Percentiles rank a stretch among this genome's conserved stretches.
phyloP scores from a whole-genome alignment of 2,113 vertebrate species.

The Petromus typicus region DNA sequence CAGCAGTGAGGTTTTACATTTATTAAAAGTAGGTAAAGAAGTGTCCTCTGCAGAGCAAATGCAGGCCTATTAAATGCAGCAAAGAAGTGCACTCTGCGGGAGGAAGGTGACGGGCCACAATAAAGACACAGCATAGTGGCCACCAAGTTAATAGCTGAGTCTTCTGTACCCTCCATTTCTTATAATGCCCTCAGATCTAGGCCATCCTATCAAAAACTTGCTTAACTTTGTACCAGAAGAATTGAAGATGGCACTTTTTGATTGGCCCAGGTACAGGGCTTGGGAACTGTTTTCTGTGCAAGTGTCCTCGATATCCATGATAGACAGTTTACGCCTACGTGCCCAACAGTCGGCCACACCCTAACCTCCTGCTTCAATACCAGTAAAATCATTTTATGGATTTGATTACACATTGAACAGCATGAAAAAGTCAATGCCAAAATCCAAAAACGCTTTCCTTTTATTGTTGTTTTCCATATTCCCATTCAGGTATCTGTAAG shows the following conservation, averaged over 20 bases:
- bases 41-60: neutral
- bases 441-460: neutral
- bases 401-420: neutral
- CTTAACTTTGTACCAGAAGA: neutral
- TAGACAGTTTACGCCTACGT: neutral
- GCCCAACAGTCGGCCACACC: neutral
- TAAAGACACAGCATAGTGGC: neutral
- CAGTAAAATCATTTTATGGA: neutral
- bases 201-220: neutral
- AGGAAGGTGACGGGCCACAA: neutral
- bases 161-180: neutral
- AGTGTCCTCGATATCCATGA: neutral
- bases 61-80: neutral
- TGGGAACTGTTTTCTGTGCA: neutral
- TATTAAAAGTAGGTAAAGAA: neutral
- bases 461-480: constrained; percentile 1
- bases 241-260: neutral
- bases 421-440: constrained; percentile 2
- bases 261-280: neutral
- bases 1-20: neutral
- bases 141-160: neutral
- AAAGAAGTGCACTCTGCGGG: neutral
- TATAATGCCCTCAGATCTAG: neutral
- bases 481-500: neutral
- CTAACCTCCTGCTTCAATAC: neutral